These are phyloP conservation scores for Polietes domitor DNA, from an alignment of 2,888 invertebrate species.

Conservation along the genomic window DNA sequence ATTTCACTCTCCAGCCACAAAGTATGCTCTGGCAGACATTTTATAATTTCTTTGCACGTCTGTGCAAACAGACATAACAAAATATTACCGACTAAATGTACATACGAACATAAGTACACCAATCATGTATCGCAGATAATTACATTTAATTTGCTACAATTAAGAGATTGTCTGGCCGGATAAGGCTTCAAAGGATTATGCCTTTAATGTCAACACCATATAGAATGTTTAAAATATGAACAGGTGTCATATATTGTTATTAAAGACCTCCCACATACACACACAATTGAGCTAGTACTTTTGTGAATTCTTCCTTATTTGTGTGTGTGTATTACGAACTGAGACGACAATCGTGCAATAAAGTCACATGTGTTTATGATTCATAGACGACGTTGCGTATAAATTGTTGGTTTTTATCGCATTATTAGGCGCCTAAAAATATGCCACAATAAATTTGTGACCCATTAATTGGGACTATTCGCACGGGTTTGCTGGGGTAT, in stretches of 20 bases:
- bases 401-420: not conserved
- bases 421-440: constrained; percentile 29
- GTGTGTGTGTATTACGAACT: not conserved
- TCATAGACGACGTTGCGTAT: not conserved
- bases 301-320: too few relatives aligned
- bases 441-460: not conserved
- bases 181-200: not conserved
- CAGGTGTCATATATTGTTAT: not conserved
- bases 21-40: too few relatives aligned
- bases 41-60: not conserved
- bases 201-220: not conserved
- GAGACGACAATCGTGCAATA: not conserved
- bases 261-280: not conserved
- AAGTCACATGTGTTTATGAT: constrained; percentile 28
- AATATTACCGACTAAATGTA: not conserved
- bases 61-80: not conserved
- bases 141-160: not conserved
- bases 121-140: not conserved
- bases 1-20: too few relatives aligned
- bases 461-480: not conserved
- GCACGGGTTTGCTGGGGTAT: not conserved
- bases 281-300: not conserved
- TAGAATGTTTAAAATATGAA: not conserved
- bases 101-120: too few relatives aligned
- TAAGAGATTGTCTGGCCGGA: not conserved